Base-by-base conservation (phyloP, 1,140 invertebrate genomes). In the Pristionchus pacificus region DNA sequence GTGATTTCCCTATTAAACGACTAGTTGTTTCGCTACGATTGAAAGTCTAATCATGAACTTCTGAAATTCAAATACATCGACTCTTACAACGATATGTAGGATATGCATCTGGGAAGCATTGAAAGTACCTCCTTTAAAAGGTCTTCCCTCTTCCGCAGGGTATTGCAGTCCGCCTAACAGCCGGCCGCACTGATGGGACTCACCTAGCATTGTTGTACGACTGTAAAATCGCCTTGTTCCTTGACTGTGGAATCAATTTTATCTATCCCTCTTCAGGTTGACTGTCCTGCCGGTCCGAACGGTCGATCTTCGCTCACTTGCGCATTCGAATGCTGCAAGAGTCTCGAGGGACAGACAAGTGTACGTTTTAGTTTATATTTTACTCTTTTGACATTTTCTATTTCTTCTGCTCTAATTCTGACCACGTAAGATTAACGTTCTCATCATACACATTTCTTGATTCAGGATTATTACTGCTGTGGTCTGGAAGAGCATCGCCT, bases 401-500 rank as follows among this genome's bases (percentile, higher is more conserved):
- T 15, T 14, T 25, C 14, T 65, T 65, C 63, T 14, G 28, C 27
- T 62, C 15, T 62, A 62, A 65, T 10, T 25, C 29, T 13, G 29
- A 32, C 13, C 28, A 13, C 10, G 29, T 25, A 57, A 10, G 63
- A 30, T 13, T 29, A 30, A 49, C 33, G 6, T 3, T 24, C 60
- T n/a, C n/a, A n/a, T n/a, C n/a, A n/a, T n/a, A n/a, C n/a, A n/a
- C 55, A 57, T 57, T 57, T 62, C 27, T 25, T 62, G 60, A 15
- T 68, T 75, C 66, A 75, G 59, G 74, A 70, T 15, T 74, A 74
- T 28, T 75, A 75, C 62, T 75, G 74, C 55, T 75, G 74, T 65
- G 74, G 74, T 25, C 29, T 65, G 24, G 74, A 75, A 29, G 74
- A 75, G 57, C 74, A 74, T 13, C 19, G 33, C 6, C 62, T 74